Conservation (phyloP, 2,113 vertebrate genomes). For the Bothrops jararaca region DNA sequence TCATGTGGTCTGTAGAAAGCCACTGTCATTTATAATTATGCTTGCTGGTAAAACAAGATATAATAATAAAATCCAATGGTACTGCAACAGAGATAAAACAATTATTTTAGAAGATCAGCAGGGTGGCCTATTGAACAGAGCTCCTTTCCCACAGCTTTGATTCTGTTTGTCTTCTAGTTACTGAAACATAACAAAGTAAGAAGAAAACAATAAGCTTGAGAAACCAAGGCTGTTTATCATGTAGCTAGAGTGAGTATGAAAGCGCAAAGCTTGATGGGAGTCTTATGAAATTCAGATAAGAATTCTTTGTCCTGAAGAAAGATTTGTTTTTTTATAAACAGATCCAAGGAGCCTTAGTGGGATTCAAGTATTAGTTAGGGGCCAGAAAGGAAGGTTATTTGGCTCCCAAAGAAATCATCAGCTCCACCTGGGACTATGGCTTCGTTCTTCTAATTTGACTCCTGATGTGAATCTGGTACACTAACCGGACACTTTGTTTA, state of each 20-base stretch:
- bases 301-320: not conserved
- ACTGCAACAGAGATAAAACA: slow-evolving; percentile 48
- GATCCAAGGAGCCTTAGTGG: not conserved
- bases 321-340: not conserved
- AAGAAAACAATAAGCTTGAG: slow-evolving; percentile 17
- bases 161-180: slow-evolving; percentile 46
- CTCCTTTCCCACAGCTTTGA: slow-evolving; percentile 41
- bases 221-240: slow-evolving; percentile 26
- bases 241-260: slow-evolving; percentile 28
- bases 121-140: slow-evolving; percentile 49
- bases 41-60: slow-evolving; percentile 51
- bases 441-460: not conserved
- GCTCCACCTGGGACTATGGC: not conserved
- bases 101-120: slow-evolving; percentile 58
- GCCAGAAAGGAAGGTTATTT: not conserved
- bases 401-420: not conserved
- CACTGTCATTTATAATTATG: slow-evolving; percentile 38
- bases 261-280: not conserved
- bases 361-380: not conserved
- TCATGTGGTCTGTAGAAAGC: slow-evolving; percentile 10
- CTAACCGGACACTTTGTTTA: not conserved
- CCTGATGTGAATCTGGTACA: not conserved
- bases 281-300: slow-evolving; percentile 1
- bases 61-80: slow-evolving; percentile 49
- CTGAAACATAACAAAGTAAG: slow-evolving; percentile 54